Percentiles rank a stretch among this genome's conserved stretches.
phyloP scores from a whole-genome alignment of 2,113 vertebrate species.

The Gymnocephalus cernua region DNA sequence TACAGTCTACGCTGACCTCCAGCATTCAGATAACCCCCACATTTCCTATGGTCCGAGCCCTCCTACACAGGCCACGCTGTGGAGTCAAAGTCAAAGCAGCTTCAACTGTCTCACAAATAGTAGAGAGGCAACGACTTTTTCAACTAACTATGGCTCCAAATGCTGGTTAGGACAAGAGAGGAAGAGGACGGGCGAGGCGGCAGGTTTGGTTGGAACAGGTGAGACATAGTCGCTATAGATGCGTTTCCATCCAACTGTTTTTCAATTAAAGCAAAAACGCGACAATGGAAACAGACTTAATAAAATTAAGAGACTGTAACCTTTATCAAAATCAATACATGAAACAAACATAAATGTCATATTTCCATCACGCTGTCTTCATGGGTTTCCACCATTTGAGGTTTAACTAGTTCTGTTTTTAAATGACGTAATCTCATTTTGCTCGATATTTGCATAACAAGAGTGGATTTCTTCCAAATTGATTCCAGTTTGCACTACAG shows the following conservation, averaged over 20 bases:
- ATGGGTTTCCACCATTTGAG: not conserved
- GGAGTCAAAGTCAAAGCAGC: slow-evolving; percentile 8
- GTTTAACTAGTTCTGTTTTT: no score
- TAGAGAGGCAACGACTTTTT: not conserved
- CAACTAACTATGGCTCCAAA: slow-evolving; percentile 40
- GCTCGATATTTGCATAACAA: not conserved
- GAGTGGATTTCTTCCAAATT: not conserved
- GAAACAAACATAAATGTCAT: not conserved
- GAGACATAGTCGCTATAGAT: not conserved
- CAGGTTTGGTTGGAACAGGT: slow-evolving; percentile 52
- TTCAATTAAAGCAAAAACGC: not conserved
- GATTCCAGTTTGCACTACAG: not conserved
- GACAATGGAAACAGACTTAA: not conserved
- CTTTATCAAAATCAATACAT: not conserved
- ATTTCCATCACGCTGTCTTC: not conserved
- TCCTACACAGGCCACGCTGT: not conserved
- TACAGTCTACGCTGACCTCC: not conserved
- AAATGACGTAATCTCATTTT: no score
- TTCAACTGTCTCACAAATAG: not conserved
- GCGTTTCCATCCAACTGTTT: not conserved
- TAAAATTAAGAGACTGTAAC: no score
- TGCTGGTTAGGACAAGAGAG: slow-evolving; percentile 66
- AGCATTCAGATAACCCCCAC: not conserved
- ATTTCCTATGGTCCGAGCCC: slow-evolving; percentile 5
- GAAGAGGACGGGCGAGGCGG: slow-evolving; percentile 71